phyloP scores from a whole-genome alignment of 2,113 vertebrate species.

The Tricholaema leucomelas region DNA sequence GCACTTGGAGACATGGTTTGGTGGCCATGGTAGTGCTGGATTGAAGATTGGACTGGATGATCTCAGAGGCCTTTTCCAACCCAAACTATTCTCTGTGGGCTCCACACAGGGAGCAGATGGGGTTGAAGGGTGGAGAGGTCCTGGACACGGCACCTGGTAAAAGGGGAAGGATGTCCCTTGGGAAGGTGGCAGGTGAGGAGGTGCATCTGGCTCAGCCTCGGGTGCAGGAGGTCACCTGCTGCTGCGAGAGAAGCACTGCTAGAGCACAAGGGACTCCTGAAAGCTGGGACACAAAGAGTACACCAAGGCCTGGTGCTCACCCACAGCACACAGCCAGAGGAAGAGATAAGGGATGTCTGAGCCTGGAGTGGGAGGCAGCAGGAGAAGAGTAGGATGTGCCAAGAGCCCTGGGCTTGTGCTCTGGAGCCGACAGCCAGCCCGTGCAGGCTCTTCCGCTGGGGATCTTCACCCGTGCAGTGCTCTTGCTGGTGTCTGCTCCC shows the following conservation, averaged over 20 bases:
- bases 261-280: not conserved
- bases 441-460: not conserved
- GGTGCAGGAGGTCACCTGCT: not conserved
- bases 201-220: not conserved
- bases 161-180: not conserved
- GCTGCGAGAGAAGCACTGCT: fast-evolving
- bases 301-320: not conserved
- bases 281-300: not conserved
- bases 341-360: not conserved
- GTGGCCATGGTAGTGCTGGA: too few species aligned
- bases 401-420: not conserved
- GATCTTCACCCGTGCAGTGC: not conserved
- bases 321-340: not conserved
- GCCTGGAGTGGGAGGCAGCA: conserved; percentile 1
- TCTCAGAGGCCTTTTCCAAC: too few species aligned
- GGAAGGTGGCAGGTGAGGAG: fast-evolving
- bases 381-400: not conserved
- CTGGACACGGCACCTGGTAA: not conserved
- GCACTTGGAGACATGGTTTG: too few species aligned
- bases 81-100: too few species aligned
- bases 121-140: not conserved
- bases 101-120: not conserved
- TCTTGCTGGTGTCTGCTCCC: not conserved
- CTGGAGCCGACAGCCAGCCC: not conserved
- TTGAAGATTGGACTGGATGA: too few species aligned